These are phyloP conservation scores for Stichodactyla mertensii DNA, from an alignment of 64 coral and sea anemone genomes.

Conservation along the genomic window DNA sequence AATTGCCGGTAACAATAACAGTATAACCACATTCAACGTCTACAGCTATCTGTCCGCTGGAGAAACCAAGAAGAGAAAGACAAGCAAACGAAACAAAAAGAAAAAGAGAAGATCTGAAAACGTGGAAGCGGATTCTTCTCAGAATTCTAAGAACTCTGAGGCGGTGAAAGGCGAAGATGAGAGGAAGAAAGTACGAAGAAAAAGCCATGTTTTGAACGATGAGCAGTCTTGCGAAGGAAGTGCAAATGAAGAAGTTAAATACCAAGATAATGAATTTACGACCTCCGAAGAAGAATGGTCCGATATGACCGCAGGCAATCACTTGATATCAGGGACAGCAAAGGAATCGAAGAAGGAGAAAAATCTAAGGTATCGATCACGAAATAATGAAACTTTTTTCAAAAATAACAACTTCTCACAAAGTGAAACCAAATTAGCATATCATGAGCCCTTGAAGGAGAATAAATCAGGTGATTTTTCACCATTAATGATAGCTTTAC, in stretches of 20 bases:
- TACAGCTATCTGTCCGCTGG: not conserved
- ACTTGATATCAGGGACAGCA: not conserved
- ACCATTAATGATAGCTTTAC: not conserved
- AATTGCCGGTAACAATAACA: not conserved
- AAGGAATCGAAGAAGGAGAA: not conserved
- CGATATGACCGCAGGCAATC: not conserved
- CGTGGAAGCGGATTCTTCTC: not conserved
- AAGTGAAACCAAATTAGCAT: not conserved
- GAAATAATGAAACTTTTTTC: not conserved
- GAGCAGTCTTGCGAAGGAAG: not conserved
- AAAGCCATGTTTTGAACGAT: not conserved
- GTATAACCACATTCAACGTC: not conserved
- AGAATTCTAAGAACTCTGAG: not conserved
- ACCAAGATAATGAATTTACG: not conserved
- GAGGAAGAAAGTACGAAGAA: not conserved
- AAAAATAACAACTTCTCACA: not conserved
- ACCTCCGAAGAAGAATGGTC: not conserved
- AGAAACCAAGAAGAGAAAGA: not conserved
- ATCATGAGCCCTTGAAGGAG: not conserved
- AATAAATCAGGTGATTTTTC: not conserved
- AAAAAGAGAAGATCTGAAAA: not conserved
- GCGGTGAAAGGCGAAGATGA: not conserved
- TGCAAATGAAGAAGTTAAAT: not conserved
- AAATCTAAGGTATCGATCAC: not conserved
- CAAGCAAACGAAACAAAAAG: not conserved